phyloP scores from a whole-genome alignment of 2,797 vertebrate species.

The Smutsia temminckii region DNA sequence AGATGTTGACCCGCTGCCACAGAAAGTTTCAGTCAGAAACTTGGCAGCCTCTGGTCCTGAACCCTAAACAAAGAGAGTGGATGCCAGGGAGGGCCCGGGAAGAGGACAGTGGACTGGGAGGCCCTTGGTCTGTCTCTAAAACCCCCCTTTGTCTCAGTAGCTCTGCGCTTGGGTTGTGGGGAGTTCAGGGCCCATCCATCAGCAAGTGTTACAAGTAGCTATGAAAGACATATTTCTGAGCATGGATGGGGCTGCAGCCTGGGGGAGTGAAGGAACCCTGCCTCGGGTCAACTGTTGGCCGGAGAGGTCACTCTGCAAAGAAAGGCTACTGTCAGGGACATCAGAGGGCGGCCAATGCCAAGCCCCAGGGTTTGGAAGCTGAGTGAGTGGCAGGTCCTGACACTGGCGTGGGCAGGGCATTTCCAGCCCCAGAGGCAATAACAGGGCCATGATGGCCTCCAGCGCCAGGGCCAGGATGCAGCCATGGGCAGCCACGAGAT shows the following conservation, averaged over 20 bases:
- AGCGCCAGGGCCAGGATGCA: fast-evolving
- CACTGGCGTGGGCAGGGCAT: constrained; percentile 40
- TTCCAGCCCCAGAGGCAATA: background rate
- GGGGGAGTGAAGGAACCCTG: background rate
- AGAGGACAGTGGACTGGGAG: background rate
- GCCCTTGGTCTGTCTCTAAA: constrained; percentile 37
- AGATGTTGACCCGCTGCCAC: constrained; percentile 56
- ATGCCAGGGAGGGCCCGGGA: constrained; percentile 70
- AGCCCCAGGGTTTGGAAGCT: constrained; percentile 42
- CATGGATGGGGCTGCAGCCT: constrained; percentile 33
- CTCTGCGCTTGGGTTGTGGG: background rate
- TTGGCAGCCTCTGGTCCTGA: constrained; percentile 65
- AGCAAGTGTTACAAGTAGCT: constrained; percentile 57
- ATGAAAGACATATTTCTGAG: constrained; percentile 74
- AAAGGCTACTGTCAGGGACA: constrained; percentile 68
- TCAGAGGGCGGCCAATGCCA: constrained; percentile 66
- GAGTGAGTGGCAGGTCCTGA: constrained; percentile 64
- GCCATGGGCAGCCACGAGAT: background rate
- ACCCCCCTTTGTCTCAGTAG: constrained; percentile 70
- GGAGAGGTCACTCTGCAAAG: constrained; percentile 64
- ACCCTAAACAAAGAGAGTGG: constrained; percentile 65
- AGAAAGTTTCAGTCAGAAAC: constrained; percentile 51
- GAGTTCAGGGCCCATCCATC: constrained; percentile 71
- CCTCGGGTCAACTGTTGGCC: constrained; percentile 48
- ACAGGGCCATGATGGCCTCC: background rate